A percentile compares a stretch with the other conserved stretches of the same genome.
Conservation (phyloP, 2,888 invertebrate genomes). For the Epirrhoe tristata region DNA sequence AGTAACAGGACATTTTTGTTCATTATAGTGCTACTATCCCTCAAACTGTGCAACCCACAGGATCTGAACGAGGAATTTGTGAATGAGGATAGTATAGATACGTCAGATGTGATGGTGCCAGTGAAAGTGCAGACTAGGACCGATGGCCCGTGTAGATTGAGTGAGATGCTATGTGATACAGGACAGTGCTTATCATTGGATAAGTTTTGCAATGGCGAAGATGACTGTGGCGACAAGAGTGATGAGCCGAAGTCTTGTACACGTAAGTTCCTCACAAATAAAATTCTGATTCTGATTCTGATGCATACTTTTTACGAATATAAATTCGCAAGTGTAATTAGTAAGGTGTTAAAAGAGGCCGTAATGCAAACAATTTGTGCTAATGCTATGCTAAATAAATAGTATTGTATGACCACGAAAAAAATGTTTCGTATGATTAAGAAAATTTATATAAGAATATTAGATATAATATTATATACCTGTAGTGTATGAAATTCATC, state of each 20-base stretch:
- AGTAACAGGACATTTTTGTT: conserved; percentile 75
- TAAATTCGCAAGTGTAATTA: too few relatives aligned
- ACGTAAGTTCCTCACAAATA: too few relatives aligned
- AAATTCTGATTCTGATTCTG: too few relatives aligned
- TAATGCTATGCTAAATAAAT: too few relatives aligned
- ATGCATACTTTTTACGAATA: too few relatives aligned
- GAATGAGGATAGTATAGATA: conserved; percentile 72
- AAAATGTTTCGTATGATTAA: too few relatives aligned
- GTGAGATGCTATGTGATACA: conserved; percentile 87
- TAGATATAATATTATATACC: neutral
- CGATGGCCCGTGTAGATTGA: conserved; percentile 81
- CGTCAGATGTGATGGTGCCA: conserved; percentile 62
- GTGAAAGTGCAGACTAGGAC: conserved; percentile 68
- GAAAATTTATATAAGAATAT: too few relatives aligned
- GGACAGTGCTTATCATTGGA: conserved; percentile 90
- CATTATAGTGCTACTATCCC: conserved; percentile 73
- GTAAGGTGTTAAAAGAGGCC: too few relatives aligned
- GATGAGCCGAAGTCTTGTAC: conserved; percentile 91
- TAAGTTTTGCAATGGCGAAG: conserved; percentile 91
- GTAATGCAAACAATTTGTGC: too few relatives aligned
- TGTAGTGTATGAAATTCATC: neutral
- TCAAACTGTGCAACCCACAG: conserved; percentile 79
- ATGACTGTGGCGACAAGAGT: conserved; percentile 91
- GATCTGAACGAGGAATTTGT: conserved; percentile 76
- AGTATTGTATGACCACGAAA: too few relatives aligned